These are phyloP conservation scores for Blastobasis lacticolella DNA, from an alignment of 2,888 invertebrate species.

Conservation along the genomic window DNA sequence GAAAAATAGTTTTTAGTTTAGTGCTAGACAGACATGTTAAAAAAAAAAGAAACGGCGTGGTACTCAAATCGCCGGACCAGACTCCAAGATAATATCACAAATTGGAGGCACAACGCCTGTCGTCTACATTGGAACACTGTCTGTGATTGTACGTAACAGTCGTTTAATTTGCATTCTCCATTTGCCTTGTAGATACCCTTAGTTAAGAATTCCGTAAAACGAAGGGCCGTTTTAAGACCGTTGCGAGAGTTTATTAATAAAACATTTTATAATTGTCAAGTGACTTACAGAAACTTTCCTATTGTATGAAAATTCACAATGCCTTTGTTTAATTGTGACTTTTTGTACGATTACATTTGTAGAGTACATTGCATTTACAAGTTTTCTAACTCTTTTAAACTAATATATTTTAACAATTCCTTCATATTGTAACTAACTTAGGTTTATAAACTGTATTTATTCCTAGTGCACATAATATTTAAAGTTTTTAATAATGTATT, in stretches of 20 bases:
- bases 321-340: too few relatives aligned
- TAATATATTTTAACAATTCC: too few relatives aligned
- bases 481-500: too few relatives aligned
- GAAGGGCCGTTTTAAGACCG: slow-evolving; percentile 1
- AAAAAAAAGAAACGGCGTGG: slow-evolving; percentile 64
- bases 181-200: slow-evolving; percentile 3
- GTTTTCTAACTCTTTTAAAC: slow-evolving; percentile 8
- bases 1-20: slow-evolving; percentile 17
- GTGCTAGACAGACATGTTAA: slow-evolving; percentile 44
- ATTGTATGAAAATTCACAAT: neutral
- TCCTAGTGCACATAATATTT: too few relatives aligned
- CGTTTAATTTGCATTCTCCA: neutral
- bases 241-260: slow-evolving; percentile 17
- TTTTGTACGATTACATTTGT: slow-evolving; percentile 4
- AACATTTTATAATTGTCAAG: neutral
- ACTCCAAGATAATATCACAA: slow-evolving; percentile 51
- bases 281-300: too few relatives aligned
- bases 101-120: slow-evolving; percentile 49
- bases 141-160: slow-evolving; percentile 55
- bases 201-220: too few relatives aligned
- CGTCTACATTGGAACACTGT: slow-evolving; percentile 57
- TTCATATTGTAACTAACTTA: too few relatives aligned
- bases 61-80: slow-evolving; percentile 54
- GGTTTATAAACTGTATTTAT: too few relatives aligned
- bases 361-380: slow-evolving; percentile 49